These are phyloP conservation scores for Pipistrellus kuhlii DNA, from an alignment of 2,797 vertebrate species.

Conservation along the genomic window DNA sequence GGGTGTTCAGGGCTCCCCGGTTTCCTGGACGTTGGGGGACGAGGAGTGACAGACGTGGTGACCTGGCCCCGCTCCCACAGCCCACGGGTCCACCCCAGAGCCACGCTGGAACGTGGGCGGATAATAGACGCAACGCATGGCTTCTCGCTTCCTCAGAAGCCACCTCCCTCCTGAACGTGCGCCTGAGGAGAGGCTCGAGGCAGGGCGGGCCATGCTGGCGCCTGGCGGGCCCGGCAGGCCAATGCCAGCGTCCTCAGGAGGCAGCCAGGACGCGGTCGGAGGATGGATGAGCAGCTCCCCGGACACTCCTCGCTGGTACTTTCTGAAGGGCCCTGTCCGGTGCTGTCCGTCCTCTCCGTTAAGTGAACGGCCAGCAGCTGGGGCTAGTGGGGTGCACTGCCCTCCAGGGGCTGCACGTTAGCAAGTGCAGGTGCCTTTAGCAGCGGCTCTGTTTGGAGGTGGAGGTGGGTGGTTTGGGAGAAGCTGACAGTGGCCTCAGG, in stretches of 20 bases:
- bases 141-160: not conserved
- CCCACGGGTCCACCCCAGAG: not conserved
- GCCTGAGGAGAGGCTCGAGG: no score
- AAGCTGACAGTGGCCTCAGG: not conserved
- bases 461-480: not conserved
- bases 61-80: not conserved
- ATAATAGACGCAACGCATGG: not conserved
- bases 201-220: not conserved
- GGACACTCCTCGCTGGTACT: not conserved
- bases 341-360: not conserved
- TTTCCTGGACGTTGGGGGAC: not conserved
- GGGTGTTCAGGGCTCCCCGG: not conserved
- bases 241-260: not conserved
- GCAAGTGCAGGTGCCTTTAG: not conserved
- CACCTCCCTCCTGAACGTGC: not conserved
- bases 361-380: not conserved
- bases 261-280: not conserved
- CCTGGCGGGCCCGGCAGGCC: not conserved
- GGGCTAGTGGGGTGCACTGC: not conserved
- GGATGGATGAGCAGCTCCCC: fast-evolving
- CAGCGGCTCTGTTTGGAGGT: not conserved
- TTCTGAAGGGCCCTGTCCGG: not conserved
- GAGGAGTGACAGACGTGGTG: not conserved
- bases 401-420: not conserved
- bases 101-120: not conserved